Conservation (phyloP, 2,797 vertebrate species). For the Numenius phaeopus region DNA sequence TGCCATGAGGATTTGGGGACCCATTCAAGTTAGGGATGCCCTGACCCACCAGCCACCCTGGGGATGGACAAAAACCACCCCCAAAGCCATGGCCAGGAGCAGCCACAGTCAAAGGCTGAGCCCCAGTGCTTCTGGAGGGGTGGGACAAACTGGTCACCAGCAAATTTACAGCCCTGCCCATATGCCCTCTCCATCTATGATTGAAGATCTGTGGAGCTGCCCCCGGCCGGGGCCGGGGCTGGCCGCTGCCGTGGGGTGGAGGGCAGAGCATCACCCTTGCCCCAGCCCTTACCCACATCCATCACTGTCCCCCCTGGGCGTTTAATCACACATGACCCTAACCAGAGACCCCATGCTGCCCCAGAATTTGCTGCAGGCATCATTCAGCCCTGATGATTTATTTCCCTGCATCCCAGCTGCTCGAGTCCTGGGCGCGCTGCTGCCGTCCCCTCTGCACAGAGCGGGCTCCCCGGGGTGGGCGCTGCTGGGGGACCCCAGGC, state of each 20-base stretch:
- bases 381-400: background rate
- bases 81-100: accelerated
- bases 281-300: background rate
- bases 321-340: accelerated
- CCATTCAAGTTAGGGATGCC: background rate
- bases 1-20: accelerated
- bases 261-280: background rate
- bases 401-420: background rate
- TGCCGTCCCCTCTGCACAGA: background rate
- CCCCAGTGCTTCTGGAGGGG: accelerated
- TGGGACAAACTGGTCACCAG: background rate
- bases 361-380: background rate
- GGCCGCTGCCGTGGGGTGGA: accelerated
- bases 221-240: accelerated
- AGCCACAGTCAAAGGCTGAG: accelerated
- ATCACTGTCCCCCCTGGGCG: accelerated
- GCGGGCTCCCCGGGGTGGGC: background rate
- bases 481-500: accelerated
- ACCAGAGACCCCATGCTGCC: accelerated
- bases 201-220: accelerated
- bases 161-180: background rate
- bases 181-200: accelerated
- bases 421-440: accelerated
- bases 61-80: background rate
- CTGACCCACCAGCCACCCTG: background rate